A percentile compares a stretch with the other conserved stretches of the same genome.
These are phyloP conservation scores for Phania funesta DNA, from an alignment of 2,888 invertebrate species.

Conservation along the genomic window DNA sequence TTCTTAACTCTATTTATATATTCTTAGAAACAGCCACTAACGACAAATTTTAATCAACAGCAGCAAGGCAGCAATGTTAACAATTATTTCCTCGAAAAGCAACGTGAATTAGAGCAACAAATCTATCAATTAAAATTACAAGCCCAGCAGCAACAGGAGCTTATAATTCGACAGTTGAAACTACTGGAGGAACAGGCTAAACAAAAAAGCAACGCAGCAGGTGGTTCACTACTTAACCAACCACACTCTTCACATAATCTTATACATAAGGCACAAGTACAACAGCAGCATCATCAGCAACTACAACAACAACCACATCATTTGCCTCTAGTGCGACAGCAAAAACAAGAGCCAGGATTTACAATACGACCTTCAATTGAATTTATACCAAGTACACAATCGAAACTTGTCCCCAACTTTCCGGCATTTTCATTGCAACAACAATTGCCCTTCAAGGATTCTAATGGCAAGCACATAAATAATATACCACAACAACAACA, in stretches of 20 bases:
- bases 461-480: constrained; percentile 80
- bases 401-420: constrained; percentile 69
- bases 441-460: constrained; percentile 83
- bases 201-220: constrained; percentile 51
- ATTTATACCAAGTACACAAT: constrained; percentile 78
- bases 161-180: constrained; percentile 85
- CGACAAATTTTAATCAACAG: constrained; percentile 43
- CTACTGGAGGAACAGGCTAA: constrained; percentile 82
- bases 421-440: constrained; percentile 80
- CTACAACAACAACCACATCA: constrained; percentile 59
- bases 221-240: too few relatives aligned
- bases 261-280: constrained; percentile 27
- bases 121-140: constrained; percentile 85
- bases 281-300: constrained; percentile 48
- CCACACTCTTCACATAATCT: constrained; percentile 48
- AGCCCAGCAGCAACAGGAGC: constrained; percentile 87
- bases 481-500: constrained; percentile 59
- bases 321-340: constrained; percentile 65
- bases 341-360: constrained; percentile 71
- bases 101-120: constrained; percentile 86
- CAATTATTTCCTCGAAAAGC: constrained; percentile 81
- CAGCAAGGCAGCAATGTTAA: constrained; percentile 69
- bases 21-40: constrained; percentile 62
- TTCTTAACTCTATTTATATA: neutral
- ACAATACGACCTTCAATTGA: constrained; percentile 79